phyloP scores from a whole-genome alignment of 1,140 invertebrate genomes.

The Drosophila chauvacae region DNA sequence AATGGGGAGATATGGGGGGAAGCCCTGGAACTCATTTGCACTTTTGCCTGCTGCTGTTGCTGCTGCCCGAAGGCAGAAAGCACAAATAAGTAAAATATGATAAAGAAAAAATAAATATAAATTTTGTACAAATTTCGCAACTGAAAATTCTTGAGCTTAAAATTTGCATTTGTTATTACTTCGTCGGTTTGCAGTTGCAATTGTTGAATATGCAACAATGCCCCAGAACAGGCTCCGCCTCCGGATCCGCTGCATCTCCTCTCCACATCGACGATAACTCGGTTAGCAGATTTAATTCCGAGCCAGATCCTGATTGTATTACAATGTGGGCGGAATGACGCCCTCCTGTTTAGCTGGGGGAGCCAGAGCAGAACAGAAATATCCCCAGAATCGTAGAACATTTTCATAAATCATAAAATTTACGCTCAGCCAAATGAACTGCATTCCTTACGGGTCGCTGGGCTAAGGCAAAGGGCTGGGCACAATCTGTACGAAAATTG shows the following conservation, averaged over 20 bases:
- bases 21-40: constrained; percentile 63
- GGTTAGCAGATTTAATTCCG: constrained; percentile 70
- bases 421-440: constrained; percentile 46
- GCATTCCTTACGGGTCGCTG: constrained; percentile 12
- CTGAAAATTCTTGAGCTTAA: constrained; percentile 75
- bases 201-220: constrained; percentile 78
- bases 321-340: constrained; percentile 49
- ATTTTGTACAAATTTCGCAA: constrained; percentile 60
- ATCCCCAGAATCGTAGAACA: constrained; percentile 33
- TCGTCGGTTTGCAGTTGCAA: constrained; percentile 72
- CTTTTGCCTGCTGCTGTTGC: constrained; percentile 50
- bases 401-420: constrained; percentile 66
- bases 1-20: not conserved
- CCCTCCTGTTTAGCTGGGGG: constrained; percentile 26
- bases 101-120: constrained; percentile 24
- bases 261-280: constrained; percentile 30
- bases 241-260: not conserved
- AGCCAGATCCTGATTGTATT: constrained; percentile 69
- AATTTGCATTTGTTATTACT: constrained; percentile 83
- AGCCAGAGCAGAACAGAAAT: constrained; percentile 13
- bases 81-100: constrained; percentile 35
- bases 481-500: not conserved
- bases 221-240: constrained; percentile 20
- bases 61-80: constrained; percentile 16
- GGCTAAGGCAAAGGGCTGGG: constrained; percentile 6